A percentile compares a stretch with the other conserved stretches of the same genome.
phyloP scores from a whole-genome alignment of 2,797 vertebrate genomes.

The Acrossocheilus wenchowensis region DNA sequence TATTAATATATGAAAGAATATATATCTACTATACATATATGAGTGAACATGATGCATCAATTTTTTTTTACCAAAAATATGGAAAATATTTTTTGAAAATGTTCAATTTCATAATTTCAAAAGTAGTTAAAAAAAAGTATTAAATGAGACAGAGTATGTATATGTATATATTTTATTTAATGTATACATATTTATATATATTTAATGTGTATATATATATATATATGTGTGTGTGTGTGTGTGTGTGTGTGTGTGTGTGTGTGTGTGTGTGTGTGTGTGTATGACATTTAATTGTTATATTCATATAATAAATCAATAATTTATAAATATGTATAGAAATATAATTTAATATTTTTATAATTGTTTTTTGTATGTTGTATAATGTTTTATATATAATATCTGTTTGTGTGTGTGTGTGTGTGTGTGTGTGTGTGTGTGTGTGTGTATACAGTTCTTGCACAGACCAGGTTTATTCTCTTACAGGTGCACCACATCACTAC shows the following conservation, averaged over 20 bases:
- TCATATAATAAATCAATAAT: too few relatives aligned
- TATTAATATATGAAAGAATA: neutral
- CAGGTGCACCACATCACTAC: conserved; percentile 74
- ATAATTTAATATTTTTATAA: too few relatives aligned
- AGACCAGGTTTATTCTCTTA: conserved; percentile 48
- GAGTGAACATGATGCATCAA: neutral
- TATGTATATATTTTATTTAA: neutral
- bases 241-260: neutral
- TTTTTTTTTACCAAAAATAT: too few relatives aligned
- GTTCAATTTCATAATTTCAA: neutral
- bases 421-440: too few relatives aligned
- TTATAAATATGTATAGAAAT: too few relatives aligned
- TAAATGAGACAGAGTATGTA: neutral
- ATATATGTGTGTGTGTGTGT: neutral
- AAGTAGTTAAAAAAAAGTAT: neutral
- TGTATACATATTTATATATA: neutral
- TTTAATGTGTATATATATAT: neutral
- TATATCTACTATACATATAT: neutral
- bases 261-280: neutral
- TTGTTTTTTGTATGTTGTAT: too few relatives aligned
- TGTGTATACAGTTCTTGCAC: neutral
- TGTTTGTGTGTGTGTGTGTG: too few relatives aligned
- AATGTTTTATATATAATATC: too few relatives aligned
- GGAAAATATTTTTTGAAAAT: neutral
- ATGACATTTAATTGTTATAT: too few relatives aligned